phyloP scores from a whole-genome alignment of 2,113 vertebrate genomes.

The Hydropotes inermis region DNA sequence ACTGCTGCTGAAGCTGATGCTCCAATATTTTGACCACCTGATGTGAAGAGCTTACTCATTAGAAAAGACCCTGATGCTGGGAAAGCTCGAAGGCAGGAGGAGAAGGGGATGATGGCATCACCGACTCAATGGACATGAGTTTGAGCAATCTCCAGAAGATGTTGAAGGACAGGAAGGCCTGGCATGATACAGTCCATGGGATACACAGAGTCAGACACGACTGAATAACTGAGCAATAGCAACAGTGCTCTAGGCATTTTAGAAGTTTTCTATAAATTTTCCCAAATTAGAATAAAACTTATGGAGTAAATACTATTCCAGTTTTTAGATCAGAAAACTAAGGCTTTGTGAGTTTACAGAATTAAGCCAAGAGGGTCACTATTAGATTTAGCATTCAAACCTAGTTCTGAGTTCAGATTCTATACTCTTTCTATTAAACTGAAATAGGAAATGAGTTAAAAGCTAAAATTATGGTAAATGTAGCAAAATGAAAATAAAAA shows the following conservation, averaged over 20 bases:
- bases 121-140: neutral
- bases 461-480: neutral
- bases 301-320: neutral
- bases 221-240: neutral
- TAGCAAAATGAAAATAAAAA: neutral
- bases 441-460: neutral
- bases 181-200: neutral
- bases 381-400: neutral
- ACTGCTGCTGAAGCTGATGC: neutral
- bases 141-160: neutral
- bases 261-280: neutral
- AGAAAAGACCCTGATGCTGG: neutral
- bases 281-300: neutral
- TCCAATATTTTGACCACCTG: neutral
- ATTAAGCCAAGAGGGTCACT: neutral
- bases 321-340: neutral
- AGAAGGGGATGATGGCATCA: neutral
- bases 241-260: neutral
- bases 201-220: neutral
- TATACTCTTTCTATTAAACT: neutral
- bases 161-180: neutral
- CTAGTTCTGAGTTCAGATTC: neutral
- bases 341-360: neutral
- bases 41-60: neutral
- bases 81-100: neutral